Percentiles rank a stretch among this genome's conserved stretches.
Conservation (phyloP, 2,113 vertebrate species). For the Rhabdomys dilectus region DNA sequence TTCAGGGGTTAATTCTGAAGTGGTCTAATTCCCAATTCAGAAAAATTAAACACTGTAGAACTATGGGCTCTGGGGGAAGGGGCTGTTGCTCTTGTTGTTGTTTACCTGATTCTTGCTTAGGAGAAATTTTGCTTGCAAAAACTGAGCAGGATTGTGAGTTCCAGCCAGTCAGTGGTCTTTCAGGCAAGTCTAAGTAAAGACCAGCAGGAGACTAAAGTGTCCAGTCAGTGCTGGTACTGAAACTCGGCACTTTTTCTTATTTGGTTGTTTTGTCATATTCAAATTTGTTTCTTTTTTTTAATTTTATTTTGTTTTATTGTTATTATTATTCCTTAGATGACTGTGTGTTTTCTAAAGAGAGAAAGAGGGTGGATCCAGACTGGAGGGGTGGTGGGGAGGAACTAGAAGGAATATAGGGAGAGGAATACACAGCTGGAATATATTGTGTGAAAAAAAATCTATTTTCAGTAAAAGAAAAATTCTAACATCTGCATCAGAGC, state of each 20-base stretch:
- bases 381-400: accelerated
- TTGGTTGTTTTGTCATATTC: neutral
- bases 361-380: accelerated
- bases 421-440: neutral
- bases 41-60: neutral
- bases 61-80: neutral
- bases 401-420: no score
- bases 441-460: neutral
- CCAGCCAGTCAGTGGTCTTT: neutral
- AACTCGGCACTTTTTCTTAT: neutral
- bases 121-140: neutral
- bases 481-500: neutral
- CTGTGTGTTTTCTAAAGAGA: neutral
- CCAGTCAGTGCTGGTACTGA: neutral
- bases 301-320: neutral
- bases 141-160: neutral
- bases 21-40: neutral
- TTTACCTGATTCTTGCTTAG: neutral
- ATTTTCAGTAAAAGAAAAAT: neutral
- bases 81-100: neutral
- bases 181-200: neutral
- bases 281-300: neutral
- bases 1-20: neutral
- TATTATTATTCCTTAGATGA: neutral
- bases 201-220: no score